Conservation (phyloP, 2,113 vertebrate genomes). For the Poeciliopsis turrubarensis region DNA sequence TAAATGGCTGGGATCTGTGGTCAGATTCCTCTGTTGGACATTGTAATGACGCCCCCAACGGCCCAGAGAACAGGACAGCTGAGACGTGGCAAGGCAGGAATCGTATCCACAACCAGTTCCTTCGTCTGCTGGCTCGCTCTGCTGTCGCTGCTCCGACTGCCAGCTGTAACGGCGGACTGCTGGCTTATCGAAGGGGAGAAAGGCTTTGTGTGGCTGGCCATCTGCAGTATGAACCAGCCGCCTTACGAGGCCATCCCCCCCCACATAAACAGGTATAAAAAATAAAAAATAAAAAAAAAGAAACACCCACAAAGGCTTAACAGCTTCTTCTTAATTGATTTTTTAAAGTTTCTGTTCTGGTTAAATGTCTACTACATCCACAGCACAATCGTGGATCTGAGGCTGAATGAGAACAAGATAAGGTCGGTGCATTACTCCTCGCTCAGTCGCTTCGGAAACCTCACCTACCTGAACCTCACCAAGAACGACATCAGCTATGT, state of each 20-base stretch:
- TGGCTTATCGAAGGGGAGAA: conserved; percentile 99
- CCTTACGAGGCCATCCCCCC: conserved; percentile 95
- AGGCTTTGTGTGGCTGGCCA: conserved; percentile 98
- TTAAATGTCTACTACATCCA: conserved; percentile 25
- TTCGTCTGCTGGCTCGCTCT: conserved; percentile 83
- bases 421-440: conserved; percentile 92
- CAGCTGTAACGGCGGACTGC: conserved; percentile 87
- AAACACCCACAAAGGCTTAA: background rate
- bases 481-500: conserved; percentile 98
- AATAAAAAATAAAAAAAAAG: too few species aligned
- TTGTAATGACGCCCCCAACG: conserved; percentile 36
- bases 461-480: conserved; percentile 98
- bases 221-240: conserved; percentile 99
- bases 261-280: conserved; percentile 88
- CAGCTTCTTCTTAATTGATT: background rate
- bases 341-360: background rate
- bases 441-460: conserved; percentile 96
- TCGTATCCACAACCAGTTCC: conserved; percentile 61
- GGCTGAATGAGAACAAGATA: conserved; percentile 98
- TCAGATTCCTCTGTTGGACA: conserved; percentile 51
- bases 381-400: conserved; percentile 95
- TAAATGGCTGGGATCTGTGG: conserved; percentile 37
- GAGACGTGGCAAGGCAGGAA: conserved; percentile 34
- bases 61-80: conserved; percentile 44
- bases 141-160: conserved; percentile 80